Base-by-base conservation (phyloP, 2,888 invertebrate species). In the Protonemura montana region DNA sequence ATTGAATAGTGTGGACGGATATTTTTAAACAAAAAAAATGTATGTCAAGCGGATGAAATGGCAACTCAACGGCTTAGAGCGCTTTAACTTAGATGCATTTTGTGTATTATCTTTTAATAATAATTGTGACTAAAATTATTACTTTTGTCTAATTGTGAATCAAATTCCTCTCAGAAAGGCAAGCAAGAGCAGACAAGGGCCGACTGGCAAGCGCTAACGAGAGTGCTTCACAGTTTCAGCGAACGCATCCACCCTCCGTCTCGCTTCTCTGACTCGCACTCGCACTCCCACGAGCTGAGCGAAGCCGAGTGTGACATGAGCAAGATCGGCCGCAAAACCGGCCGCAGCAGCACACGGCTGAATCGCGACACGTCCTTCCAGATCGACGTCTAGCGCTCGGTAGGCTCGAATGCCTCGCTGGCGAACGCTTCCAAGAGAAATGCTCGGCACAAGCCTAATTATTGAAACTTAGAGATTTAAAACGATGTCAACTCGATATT, bases 241-340 rank as follows among this genome's bases (percentile, higher is more conserved):
- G 96, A 96, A 90, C 95, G 95, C 92, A 95, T 96, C 90, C 95
- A 97, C 93, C 97, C 97, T 90, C 97, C 97, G 90, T 95, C 95
- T 90, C 95, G 97, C 88, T 97, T 97, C 93, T 96, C 97, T 89
- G 97, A 97, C 93, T 87, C 88, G 25, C 88, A 89, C 25, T 89
- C 89, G 6, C 89, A 89, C 87, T 88, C 89, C 0, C 88, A 90
- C 89, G 92, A 92, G 87, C 89, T 92, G 87, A 92, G 91, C 89
- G 92, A 92, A 88, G 89, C 91, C 30, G 92, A 92, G 86, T 92
- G 91, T 87, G 92, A 92, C 87, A 92, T 92, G 89, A 91, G 91
- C 86, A 91, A 91, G 89, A 87, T 90, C 81, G 90, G 91, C 88
- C 82, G 89, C 86, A 85, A 92, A 88, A 87, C 88, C 41, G 88